Evolutionary conservation across 2,888 invertebrate genomes (phyloP).

Genomic region (Caenorhabditis uteleia): DNA sequence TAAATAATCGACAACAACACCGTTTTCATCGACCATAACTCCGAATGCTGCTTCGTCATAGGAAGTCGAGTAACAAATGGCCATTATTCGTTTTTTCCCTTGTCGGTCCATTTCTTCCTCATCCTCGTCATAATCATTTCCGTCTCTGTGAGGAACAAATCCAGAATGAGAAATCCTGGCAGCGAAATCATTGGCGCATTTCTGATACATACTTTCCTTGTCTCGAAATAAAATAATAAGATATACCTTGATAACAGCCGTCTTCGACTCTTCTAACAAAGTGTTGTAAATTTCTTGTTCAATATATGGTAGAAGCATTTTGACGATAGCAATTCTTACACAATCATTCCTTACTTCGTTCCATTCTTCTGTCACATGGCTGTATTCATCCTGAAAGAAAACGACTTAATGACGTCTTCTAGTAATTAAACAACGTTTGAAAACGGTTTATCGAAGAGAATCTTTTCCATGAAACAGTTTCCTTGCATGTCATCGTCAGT

Average conservation of each 20-base stretch:
- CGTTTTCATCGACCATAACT: conserved; percentile 85
- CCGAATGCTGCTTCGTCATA: conserved; percentile 72
- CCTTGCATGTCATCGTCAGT: conserved; percentile 23
- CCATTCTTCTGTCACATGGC: conserved; percentile 78
- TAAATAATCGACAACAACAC: conserved; percentile 89
- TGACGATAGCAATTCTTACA: conserved; percentile 81
- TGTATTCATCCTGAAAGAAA: conserved; percentile 56
- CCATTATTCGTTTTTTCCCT: conserved; percentile 80
- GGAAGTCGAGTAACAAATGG: conserved; percentile 77
- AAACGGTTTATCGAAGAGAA: conserved; percentile 33
- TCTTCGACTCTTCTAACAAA: conserved; percentile 84
- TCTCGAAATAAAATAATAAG: not conserved
- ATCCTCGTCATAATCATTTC: conserved; percentile 59
- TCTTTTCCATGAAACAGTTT: conserved; percentile 28
- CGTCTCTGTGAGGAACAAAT: conserved; percentile 37
- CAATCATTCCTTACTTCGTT: conserved; percentile 86
- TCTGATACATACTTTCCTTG: conserved; percentile 5
- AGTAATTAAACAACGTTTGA: no score
- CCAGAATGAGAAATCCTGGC: conserved; percentile 26
- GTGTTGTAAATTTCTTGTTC: conserved; percentile 83
- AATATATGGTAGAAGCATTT: conserved; percentile 87
- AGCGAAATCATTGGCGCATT: conserved; percentile 31
- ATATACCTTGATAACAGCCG: conserved; percentile 70
- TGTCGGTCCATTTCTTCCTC: conserved; percentile 42
- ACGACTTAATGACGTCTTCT: no score